Evolutionary conservation across 2,113 vertebrate genomes (phyloP).

Genomic region (Urocolius indicus): DNA sequence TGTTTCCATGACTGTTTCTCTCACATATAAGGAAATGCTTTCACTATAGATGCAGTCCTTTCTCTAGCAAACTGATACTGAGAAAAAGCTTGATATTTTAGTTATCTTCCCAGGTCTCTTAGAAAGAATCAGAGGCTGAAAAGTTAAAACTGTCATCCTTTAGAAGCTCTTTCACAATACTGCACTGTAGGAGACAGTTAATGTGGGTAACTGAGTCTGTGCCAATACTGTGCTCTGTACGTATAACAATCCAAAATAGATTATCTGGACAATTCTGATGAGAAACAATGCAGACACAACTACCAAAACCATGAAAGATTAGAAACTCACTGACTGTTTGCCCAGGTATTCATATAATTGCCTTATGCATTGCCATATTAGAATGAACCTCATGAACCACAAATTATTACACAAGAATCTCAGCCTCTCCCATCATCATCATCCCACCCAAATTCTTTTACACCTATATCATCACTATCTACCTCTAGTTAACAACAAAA

Average conservation of each 20-base stretch:
- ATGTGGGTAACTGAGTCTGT: too few relatives aligned
- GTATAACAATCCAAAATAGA: rapidly evolving
- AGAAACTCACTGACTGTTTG: neutral
- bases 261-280: neutral
- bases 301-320: neutral
- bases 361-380: neutral
- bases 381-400: neutral
- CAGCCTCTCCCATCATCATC: neutral
- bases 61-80: neutral
- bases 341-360: neutral
- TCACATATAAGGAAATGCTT: neutral
- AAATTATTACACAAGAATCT: neutral
- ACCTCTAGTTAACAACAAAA: neutral
- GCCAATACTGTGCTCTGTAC: too few relatives aligned
- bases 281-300: neutral
- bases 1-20: neutral
- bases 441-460: neutral
- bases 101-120: neutral
- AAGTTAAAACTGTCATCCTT: neutral
- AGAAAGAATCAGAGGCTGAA: neutral
- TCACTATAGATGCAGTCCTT: neutral
- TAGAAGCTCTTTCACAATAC: neutral
- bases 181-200: neutral
- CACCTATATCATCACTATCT: neutral
- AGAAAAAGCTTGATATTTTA: neutral